Conservation (phyloP, 2,888 invertebrate species). For the Melanophora roralis region DNA sequence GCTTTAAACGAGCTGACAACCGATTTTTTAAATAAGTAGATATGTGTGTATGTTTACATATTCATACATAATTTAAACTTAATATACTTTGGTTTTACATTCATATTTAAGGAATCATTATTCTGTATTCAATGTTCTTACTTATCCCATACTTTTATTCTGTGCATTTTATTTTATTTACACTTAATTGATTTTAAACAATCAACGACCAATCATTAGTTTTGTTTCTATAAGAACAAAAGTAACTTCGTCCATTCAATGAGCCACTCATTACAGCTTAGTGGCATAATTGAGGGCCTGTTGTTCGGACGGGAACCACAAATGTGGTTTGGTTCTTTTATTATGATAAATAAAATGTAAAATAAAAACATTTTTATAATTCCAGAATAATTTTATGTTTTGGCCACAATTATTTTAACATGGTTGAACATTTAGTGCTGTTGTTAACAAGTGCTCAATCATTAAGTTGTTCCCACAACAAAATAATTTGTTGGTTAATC, state of each 20-base stretch:
- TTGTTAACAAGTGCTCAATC: constrained; percentile 43
- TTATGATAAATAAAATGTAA: constrained; percentile 17
- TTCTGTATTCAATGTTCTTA: neutral
- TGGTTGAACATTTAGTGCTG: constrained; percentile 34
- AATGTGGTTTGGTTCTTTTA: constrained; percentile 39
- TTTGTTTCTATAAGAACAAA: neutral
- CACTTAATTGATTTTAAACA: constrained; percentile 59
- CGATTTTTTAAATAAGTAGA: no score
- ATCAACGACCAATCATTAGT: constrained; percentile 47
- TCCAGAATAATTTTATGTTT: constrained; percentile 49
- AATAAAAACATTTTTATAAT: constrained; percentile 7
- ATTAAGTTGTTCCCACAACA: constrained; percentile 18
- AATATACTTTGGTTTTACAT: no score
- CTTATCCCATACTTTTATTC: neutral
- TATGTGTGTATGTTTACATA: no score
- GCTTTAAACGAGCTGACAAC: no score
- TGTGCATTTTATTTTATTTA: neutral
- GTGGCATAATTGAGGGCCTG: neutral
- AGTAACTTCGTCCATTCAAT: neutral
- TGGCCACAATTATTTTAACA: constrained; percentile 54
- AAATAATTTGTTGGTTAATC: constrained; percentile 6
- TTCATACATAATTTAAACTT: no score
- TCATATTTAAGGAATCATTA: no score
- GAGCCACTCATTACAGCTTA: constrained; percentile 6
- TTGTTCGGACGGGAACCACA: constrained; percentile 21